Evolutionary conservation across 2,113 vertebrate species (phyloP).

Genomic region (Seriola rivoliana): DNA sequence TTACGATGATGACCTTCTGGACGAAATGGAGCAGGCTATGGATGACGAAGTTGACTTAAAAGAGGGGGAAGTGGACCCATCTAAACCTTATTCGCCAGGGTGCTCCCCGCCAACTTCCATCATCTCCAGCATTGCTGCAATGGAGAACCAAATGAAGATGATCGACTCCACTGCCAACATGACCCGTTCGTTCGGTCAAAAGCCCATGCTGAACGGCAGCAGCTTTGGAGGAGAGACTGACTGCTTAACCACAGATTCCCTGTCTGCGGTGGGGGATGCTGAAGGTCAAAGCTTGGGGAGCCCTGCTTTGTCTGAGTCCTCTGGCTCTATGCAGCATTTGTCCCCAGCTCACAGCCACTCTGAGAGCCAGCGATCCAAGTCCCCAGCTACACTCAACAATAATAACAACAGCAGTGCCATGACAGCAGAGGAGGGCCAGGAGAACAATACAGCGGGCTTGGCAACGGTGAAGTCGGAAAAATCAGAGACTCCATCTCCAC

Average conservation of each 20-base stretch:
- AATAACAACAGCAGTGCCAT: slow-evolving; percentile 75
- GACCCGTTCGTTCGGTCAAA: slow-evolving; percentile 87
- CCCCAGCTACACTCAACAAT: slow-evolving; percentile 85
- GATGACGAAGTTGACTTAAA: slow-evolving; percentile 92
- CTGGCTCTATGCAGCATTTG: slow-evolving; percentile 92
- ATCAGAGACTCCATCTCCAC: slow-evolving; percentile 90
- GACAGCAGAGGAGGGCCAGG: slow-evolving; percentile 87
- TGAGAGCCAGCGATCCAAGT: slow-evolving; percentile 93
- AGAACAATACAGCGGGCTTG: slow-evolving; percentile 78
- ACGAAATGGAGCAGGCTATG: slow-evolving; percentile 94
- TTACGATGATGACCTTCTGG: slow-evolving; percentile 92
- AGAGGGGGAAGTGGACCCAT: slow-evolving; percentile 86
- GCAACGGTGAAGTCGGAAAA: slow-evolving; percentile 95
- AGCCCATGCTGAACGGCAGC: slow-evolving; percentile 87
- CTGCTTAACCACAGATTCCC: slow-evolving; percentile 92
- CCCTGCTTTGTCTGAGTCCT: slow-evolving; percentile 94
- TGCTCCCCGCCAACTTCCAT: slow-evolving; percentile 92
- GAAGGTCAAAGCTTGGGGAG: slow-evolving; percentile 96
- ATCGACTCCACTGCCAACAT: slow-evolving; percentile 94
- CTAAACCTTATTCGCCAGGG: slow-evolving; percentile 88
- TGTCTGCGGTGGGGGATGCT: slow-evolving; percentile 89
- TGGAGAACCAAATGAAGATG: slow-evolving; percentile 99
- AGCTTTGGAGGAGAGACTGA: slow-evolving; percentile 92
- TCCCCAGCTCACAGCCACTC: slow-evolving; percentile 92
- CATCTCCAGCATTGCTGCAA: slow-evolving; percentile 96